Evolutionary conservation across 2,888 invertebrate species (phyloP), one percentile per base, ranked within the genome.

Genomic region (Temnothorax ravouxi): DNA sequence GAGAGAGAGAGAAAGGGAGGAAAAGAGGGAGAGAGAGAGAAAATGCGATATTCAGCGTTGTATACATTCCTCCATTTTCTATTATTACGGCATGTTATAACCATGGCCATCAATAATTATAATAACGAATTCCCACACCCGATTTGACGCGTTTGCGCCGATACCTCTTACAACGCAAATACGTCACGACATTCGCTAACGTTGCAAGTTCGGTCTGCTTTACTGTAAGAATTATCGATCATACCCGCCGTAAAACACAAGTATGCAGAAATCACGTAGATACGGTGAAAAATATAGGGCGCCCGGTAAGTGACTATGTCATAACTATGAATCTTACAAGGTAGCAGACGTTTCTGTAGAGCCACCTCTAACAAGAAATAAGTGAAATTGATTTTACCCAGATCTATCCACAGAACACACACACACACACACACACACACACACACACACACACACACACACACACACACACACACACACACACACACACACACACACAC

Each of bases 21-120:
- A n/a, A n/a, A n/a, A n/a, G n/a, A n/a, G n/a, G n/a, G n/a, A n/a
- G n/a, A n/a, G n/a, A n/a, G n/a, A n/a, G n/a, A n/a, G n/a, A n/a
- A 3, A 54, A 21, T 44, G 44, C 34, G 9, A 21, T 13, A 67
- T 59, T 81, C 71, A 67, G 82, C 85, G 84, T 38, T 54, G 52
- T 83, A 66, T 83, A 86, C 69, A 66, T 87, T 84, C 38, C 34
- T 56, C 82, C 74, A 89, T 89, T 89, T 89, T 88, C 69, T 67
- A 74, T 85, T 85, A 87, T 87, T 88, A 87, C 74, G 59, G 72
- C 71, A 84, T 29, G 29, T 29, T 89, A 86, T 82, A 81, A 74
- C 80, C 76, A 41, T 29, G 74, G 18, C 54, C 80, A 72, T 89
- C 80, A 84, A 89, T 89, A 89, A 89, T 89, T 89, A 89, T 89